Conservation (phyloP, 2,797 vertebrate genomes). For the Chrosomus eos region DNA sequence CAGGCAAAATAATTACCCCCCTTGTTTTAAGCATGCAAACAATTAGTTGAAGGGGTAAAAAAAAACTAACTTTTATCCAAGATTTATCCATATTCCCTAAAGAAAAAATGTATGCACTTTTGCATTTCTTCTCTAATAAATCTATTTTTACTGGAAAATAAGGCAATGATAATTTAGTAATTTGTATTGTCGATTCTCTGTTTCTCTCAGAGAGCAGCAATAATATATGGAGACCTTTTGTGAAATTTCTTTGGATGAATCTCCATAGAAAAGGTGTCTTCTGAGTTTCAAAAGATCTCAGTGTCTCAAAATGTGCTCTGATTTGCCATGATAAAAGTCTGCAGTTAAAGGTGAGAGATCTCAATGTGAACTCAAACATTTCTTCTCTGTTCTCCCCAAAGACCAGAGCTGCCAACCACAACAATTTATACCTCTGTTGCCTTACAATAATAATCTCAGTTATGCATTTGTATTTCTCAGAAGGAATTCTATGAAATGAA, state of each 20-base stretch:
- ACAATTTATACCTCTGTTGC: not conserved
- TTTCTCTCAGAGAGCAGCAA: not conserved
- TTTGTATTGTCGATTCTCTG: not conserved
- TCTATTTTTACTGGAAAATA: too few species aligned
- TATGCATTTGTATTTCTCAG: not conserved
- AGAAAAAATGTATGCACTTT: too few species aligned
- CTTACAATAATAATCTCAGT: not conserved
- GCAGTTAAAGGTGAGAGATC: not conserved
- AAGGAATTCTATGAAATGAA: not conserved
- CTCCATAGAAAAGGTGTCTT: not conserved
- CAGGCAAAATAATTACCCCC: too few species aligned
- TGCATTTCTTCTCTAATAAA: too few species aligned
- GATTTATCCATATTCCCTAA: too few species aligned
- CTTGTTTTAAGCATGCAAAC: too few species aligned
- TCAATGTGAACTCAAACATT: too few species aligned
- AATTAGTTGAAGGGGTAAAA: too few species aligned
- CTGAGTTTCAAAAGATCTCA: not conserved
- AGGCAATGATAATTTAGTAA: too few species aligned
- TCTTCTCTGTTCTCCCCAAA: not conserved
- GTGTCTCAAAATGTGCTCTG: not conserved
- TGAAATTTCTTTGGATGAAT: not conserved
- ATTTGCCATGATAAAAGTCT: not conserved
- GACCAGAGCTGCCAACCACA: not conserved
- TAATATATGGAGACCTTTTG: not conserved
- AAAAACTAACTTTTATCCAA: too few species aligned